phyloP scores from a whole-genome alignment of 2,113 vertebrate genomes.

The Crotalus horridus region DNA sequence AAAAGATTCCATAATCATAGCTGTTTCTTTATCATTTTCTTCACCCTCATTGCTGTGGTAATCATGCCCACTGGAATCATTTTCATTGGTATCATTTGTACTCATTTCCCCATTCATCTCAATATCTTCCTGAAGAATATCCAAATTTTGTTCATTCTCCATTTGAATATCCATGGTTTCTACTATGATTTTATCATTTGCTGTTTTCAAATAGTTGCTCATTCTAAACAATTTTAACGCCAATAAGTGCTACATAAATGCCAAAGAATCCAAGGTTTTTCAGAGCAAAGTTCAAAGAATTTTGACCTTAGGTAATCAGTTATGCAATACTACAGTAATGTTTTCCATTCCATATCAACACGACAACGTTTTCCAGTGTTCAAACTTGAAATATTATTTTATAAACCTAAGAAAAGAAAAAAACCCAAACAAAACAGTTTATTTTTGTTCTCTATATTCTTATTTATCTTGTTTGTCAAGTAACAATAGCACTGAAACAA shows the following conservation, averaged over 20 bases:
- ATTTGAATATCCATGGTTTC: constrained; percentile 70
- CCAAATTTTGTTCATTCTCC: constrained; percentile 61
- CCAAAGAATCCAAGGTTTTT: constrained; percentile 33
- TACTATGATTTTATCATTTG: constrained; percentile 63
- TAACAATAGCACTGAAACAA: background rate
- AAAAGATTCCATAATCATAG: constrained; percentile 73
- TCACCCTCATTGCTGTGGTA: constrained; percentile 78
- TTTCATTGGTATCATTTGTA: constrained; percentile 72
- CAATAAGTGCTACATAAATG: constrained; percentile 33
- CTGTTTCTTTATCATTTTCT: constrained; percentile 77
- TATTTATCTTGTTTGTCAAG: background rate
- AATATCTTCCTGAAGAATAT: constrained; percentile 78
- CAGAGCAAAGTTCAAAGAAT: background rate
- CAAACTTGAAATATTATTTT: constrained; percentile 31
- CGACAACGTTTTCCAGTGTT: background rate
- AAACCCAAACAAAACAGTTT: background rate
- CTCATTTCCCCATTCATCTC: constrained; percentile 84
- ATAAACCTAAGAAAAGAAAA: constrained; percentile 44
- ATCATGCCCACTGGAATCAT: constrained; percentile 74
- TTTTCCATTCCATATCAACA: background rate
- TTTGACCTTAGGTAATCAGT: background rate
- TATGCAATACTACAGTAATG: background rate
- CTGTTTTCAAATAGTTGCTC: constrained; percentile 71
- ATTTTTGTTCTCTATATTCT: constrained; percentile 20
- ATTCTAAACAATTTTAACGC: constrained; percentile 66